Base-by-base conservation (phyloP, 2,888 invertebrate species). In the Spodoptera littoralis region DNA sequence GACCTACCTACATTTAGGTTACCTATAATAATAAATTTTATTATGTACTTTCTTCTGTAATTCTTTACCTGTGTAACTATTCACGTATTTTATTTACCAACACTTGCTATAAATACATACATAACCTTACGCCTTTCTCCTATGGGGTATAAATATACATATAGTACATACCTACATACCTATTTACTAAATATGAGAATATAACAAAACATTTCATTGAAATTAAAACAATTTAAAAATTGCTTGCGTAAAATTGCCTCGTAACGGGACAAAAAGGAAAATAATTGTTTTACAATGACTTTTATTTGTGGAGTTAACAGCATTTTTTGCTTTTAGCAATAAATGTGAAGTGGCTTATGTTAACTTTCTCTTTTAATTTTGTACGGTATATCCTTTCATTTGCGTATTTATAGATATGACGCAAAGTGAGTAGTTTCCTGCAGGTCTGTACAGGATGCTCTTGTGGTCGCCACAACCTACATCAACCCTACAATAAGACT, bases 181-280 rank as follows among this genome's bases (percentile, higher is more conserved):
- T n/a, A 18, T 18, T 18, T 18, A 18, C 18, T 18, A 18, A 18
- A 18, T 18, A 18, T 18, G 1, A 18, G 1, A 18, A 36, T 4
- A 27, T 11, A 47, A 60, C 36, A 54, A 70, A 55, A 55, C 52
- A 56, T 53, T 60, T 27, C 4, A 66, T 63, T 62, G 50, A 65
- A 76, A 76, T 76, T 55, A 56, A 71, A 71, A 60, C 50, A 59
- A 71, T 66, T 73, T 66, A 42, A 24, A 30, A 76, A 76, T 59
- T 56, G 52, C 60, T 45, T 59, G 58, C 51, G 51, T 65, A 52
- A 58, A 75, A 60, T 75, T 60, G 65, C 59, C 50, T 42, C 24
- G 42, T 1, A 36, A 1, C 36, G 36, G 9, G 8, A 6, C 22
- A 60, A 59, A 65, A 61, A 68, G 49, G 11, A 1, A 48, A 46